Base-by-base conservation (phyloP, 2,888 invertebrate genomes). In the Drosophila tanythrix region DNA sequence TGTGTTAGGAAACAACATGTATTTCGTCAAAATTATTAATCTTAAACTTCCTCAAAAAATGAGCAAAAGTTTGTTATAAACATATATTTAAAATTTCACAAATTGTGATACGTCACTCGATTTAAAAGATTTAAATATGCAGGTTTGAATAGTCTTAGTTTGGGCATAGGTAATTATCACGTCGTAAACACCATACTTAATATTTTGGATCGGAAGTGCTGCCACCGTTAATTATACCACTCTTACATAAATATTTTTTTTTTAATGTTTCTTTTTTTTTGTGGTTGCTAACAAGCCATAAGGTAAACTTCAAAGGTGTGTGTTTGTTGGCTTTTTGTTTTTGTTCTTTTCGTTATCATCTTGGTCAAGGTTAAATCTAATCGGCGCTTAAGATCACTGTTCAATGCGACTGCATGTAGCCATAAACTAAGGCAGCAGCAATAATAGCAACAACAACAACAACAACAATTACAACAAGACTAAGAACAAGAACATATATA, bases 291-390 rank as follows among this genome's bases (percentile, higher is more conserved):
- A 38, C 33, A 25, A 10, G 18, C 0, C 21, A 27, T 33, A 27
- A 33, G 29, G 52, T 40, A 2, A 38, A 21, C 36, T 59, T 25
- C 51, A 36, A 69, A 68, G 69, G 29, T 68, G 69, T 21, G 21
- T 21, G 21, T 21, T 21, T 57, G 56, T 57, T 68, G 50, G 59
- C n/a, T 46, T 33, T 29, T 40, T 59, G 21, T 69, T 33, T 71
- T 79, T 65, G n/a, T 67, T 52, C 46, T 71, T 83, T 58, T 69
- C 74, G 82, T 81, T 90, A 90, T 90, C 91, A 91, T 90, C 85
- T 90, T 91, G 90, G 91, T 90, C 91, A 91, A 90, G 91, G 90
- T 91, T 90, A 88, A 75, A 85, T 87, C 90, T 87, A 87, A 87
- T 87, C 87, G 89, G 64, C 74, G 74, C 84, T 78, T 88, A 83